Conservation (phyloP, 2,113 vertebrate genomes). For the Festucalex cinctus region DNA sequence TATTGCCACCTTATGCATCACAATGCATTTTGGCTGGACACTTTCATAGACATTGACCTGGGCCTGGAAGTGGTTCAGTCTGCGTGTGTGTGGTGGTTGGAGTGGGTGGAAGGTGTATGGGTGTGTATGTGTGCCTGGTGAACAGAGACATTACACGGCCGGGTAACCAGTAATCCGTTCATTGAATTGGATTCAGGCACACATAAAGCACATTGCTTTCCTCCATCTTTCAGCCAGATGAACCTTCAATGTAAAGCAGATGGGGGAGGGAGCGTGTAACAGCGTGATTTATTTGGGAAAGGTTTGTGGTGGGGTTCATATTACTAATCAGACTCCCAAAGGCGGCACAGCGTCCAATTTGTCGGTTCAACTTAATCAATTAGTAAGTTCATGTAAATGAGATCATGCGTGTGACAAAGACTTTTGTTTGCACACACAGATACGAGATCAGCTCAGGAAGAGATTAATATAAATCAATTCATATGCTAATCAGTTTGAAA, state of each 20-base stretch:
- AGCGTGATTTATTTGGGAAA: not conserved
- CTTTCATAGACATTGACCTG: not conserved
- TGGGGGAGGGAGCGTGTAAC: not conserved
- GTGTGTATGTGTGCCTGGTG: slow-evolving; percentile 1
- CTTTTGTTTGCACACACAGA: slow-evolving; percentile 6
- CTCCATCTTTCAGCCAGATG: slow-evolving; percentile 30
- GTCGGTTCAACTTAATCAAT: slow-evolving; percentile 5
- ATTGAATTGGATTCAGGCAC: slow-evolving; percentile 1
- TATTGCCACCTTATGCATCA: not conserved
- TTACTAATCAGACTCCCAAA: slow-evolving; percentile 1
- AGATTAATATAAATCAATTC: not conserved
- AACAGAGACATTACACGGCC: slow-evolving; percentile 24
- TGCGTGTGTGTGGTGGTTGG: not conserved
- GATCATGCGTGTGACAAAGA: slow-evolving; percentile 14
- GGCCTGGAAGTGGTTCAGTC: not conserved
- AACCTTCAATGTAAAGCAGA: slow-evolving; percentile 13
- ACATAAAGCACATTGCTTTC: slow-evolving; percentile 14
- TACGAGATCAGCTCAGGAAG: not conserved
- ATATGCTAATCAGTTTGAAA: not conserved
- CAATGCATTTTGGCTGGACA: not conserved
- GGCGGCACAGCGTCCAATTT: not conserved
- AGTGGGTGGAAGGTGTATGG: slow-evolving; percentile 1
- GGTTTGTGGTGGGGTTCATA: not conserved
- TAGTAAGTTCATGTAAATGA: not conserved
- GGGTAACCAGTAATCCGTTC: slow-evolving; percentile 32